These are phyloP conservation scores for Monomorium pharaonis DNA, from an alignment of 1,140 invertebrate genomes.

Conservation along the genomic window DNA sequence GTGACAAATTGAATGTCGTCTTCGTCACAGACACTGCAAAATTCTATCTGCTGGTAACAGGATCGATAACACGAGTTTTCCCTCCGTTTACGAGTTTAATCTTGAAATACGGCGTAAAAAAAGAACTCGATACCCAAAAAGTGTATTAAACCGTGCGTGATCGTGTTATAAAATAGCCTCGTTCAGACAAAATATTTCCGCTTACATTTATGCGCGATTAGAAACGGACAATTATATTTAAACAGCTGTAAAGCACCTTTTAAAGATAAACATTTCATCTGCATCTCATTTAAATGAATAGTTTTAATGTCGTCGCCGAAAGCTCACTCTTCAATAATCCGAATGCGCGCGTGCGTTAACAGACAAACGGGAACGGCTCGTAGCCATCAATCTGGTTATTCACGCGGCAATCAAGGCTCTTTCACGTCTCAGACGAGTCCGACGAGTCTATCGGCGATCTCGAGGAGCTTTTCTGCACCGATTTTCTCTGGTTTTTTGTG, in stretches of 20 bases:
- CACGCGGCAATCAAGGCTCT: conserved; percentile 53
- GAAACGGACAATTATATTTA: background rate
- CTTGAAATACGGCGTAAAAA: conserved; percentile 29
- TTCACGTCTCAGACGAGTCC: conserved; percentile 30
- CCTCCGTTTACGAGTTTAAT: conserved; percentile 27
- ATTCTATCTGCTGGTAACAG: conserved; percentile 57
- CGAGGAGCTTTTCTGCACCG: conserved; percentile 33
- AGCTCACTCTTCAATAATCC: background rate
- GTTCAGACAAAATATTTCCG: background rate
- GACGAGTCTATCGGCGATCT: background rate
- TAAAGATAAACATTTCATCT: background rate
- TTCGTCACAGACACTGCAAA: conserved; percentile 54
- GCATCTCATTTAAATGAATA: background rate
- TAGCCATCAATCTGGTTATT: conserved; percentile 32
- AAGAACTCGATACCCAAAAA: background rate
- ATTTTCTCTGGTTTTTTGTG: conserved; percentile 56
- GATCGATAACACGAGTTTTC: conserved; percentile 58
- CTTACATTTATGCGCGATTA: background rate
- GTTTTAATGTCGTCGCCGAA: background rate
- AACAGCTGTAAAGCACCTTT: background rate
- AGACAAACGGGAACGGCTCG: background rate
- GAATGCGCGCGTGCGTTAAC: background rate
- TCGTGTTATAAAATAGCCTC: background rate
- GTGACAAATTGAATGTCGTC: conserved; percentile 74
- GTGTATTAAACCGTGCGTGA: background rate